A percentile compares a stretch with the other conserved stretches of the same genome.
phyloP scores from a whole-genome alignment of 2,113 vertebrate genomes.

The Camarhynchus parvulus region DNA sequence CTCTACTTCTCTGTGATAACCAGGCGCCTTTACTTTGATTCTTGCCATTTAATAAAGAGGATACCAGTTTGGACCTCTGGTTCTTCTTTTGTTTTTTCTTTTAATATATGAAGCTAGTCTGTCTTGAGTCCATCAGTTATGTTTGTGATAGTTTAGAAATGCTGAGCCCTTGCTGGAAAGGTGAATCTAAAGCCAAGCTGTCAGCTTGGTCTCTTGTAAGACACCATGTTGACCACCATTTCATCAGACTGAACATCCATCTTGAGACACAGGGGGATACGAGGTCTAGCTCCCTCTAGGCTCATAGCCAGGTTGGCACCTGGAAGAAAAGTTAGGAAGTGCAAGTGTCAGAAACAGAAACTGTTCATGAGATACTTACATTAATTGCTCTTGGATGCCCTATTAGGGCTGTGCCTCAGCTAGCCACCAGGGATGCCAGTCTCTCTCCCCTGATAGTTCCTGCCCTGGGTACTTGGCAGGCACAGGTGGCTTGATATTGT shows the following conservation, averaged over 20 bases:
- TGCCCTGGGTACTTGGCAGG: neutral
- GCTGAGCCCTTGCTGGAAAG: neutral
- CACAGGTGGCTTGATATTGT: neutral
- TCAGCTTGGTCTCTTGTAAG: neutral
- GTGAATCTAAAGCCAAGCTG: neutral
- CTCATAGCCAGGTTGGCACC: neutral
- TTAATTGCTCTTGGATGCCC: neutral
- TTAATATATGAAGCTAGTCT: neutral
- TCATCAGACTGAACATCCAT: neutral
- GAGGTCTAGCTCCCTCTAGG: neutral
- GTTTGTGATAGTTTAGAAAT: neutral
- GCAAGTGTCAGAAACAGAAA: neutral
- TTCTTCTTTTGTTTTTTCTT: neutral
- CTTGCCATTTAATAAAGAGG: neutral
- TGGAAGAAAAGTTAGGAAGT: neutral
- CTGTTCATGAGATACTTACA: neutral
- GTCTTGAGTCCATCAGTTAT: neutral
- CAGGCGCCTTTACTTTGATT: neutral
- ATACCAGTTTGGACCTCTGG: neutral
- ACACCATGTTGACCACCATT: neutral
- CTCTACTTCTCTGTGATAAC: neutral
- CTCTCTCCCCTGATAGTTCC: neutral
- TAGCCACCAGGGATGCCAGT: neutral
- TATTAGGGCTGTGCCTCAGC: neutral
- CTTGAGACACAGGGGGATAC: rapidly evolving